Conservation (phyloP, 2,797 vertebrate genomes). For the Clarias laeviceps region DNA sequence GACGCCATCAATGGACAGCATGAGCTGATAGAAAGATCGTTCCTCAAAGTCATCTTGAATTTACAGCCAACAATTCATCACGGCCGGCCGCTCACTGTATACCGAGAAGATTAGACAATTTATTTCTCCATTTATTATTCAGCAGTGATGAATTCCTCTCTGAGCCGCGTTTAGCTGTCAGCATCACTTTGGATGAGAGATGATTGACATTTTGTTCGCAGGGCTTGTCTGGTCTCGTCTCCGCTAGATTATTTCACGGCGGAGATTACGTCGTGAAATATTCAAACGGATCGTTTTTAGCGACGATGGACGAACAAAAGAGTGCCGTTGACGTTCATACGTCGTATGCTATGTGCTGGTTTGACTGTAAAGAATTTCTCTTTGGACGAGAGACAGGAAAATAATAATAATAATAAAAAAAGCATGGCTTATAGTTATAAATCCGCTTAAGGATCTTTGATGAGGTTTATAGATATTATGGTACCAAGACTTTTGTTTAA, state of each 20-base stretch:
- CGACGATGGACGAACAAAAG: constrained; percentile 43
- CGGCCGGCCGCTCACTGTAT: constrained; percentile 57
- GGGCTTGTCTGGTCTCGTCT: constrained; percentile 71
- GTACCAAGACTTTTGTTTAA: background rate
- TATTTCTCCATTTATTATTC: constrained; percentile 75
- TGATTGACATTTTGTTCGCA: constrained; percentile 76
- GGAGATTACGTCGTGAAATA: constrained; percentile 63
- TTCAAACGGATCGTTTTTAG: constrained; percentile 61
- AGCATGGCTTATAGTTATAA: background rate
- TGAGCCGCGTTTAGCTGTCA: constrained; percentile 78
- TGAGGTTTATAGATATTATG: background rate
- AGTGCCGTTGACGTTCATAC: constrained; percentile 55
- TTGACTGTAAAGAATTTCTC: background rate
- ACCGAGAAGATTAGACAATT: constrained; percentile 70
- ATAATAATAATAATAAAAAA: no score
- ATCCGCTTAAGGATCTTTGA: background rate
- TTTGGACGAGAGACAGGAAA: background rate
- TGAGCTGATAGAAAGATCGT: constrained; percentile 21
- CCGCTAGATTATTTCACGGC: constrained; percentile 61
- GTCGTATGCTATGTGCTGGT: constrained; percentile 40
- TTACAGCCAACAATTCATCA: constrained; percentile 63
- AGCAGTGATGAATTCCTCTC: constrained; percentile 73
- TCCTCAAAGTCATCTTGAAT: constrained; percentile 52
- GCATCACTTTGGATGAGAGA: constrained; percentile 73
- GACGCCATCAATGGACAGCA: background rate